A percentile compares a stretch with the other conserved stretches of the same genome.
Evolutionary conservation across 2,888 invertebrate genomes (phyloP).

Genomic region (Smittia sp.): DNA sequence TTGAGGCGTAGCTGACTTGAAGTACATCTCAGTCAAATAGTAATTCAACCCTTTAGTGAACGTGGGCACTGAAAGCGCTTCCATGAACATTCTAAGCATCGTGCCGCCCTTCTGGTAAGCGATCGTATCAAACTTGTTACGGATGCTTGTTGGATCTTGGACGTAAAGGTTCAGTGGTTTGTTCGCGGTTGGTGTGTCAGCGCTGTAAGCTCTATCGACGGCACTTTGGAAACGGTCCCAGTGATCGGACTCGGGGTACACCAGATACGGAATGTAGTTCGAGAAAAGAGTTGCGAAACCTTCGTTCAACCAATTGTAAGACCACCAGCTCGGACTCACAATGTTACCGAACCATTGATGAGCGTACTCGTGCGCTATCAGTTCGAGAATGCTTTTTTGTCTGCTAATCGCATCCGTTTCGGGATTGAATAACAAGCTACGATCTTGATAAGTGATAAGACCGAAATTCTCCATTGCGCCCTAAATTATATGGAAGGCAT

Average conservation of each 20-base stretch:
- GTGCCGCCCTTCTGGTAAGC: constrained; percentile 62
- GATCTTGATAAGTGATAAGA: constrained; percentile 70
- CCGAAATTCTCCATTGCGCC: constrained; percentile 84
- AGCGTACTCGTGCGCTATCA: constrained; percentile 55
- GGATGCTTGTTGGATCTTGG: constrained; percentile 55
- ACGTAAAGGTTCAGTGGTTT: constrained; percentile 57
- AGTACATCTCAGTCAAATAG: background rate
- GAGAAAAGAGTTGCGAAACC: constrained; percentile 68
- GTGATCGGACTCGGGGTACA: constrained; percentile 51
- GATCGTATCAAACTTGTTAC: constrained; percentile 59
- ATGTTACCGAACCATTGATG: constrained; percentile 75
- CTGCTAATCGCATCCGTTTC: background rate
- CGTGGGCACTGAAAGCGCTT: background rate
- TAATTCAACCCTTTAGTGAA: constrained; percentile 1
- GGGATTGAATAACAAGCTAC: background rate
- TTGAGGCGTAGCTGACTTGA: background rate
- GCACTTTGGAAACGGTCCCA: constrained; percentile 58
- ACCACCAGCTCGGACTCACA: constrained; percentile 64
- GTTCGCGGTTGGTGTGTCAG: constrained; percentile 53
- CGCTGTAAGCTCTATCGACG: constrained; percentile 54
- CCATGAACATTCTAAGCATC: background rate
- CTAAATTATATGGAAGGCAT: background rate
- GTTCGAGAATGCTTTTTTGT: constrained; percentile 53
- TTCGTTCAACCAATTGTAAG: constrained; percentile 64
- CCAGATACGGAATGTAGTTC: constrained; percentile 59